Evolutionary conservation across 2,888 invertebrate genomes (phyloP).

Genomic region (Capitulum mitella): DNA sequence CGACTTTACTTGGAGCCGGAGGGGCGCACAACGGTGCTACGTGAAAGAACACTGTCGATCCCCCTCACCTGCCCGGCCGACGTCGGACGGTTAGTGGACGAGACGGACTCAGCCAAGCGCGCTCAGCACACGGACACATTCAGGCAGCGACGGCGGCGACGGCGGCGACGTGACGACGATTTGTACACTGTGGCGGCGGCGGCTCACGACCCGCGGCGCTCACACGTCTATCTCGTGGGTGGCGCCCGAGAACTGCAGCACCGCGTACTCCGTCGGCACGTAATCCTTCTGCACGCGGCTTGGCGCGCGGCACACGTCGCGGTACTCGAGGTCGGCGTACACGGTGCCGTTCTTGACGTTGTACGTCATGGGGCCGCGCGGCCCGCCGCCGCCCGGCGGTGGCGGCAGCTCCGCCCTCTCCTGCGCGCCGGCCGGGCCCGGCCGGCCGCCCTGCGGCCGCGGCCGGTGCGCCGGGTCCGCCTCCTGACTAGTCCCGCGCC

Average conservation of each 20-base stretch:
- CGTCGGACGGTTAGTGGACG: neutral
- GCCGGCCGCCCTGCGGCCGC: neutral
- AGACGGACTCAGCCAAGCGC: neutral
- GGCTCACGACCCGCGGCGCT: neutral
- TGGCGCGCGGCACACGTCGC: neutral
- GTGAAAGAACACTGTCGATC: neutral
- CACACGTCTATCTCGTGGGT: slow-evolving; percentile 59
- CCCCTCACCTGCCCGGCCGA: neutral
- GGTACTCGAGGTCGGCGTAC: slow-evolving; percentile 19
- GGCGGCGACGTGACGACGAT: neutral
- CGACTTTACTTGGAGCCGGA: neutral
- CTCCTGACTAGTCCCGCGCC: neutral
- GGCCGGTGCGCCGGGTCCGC: neutral
- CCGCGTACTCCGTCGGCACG: slow-evolving; percentile 35
- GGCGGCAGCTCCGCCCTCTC: too few relatives aligned
- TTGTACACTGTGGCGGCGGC: neutral
- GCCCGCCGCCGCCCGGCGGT: neutral
- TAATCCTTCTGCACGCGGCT: slow-evolving; percentile 21
- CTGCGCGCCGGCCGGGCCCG: neutral
- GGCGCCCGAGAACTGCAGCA: slow-evolving; percentile 36
- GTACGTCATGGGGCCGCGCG: slow-evolving; percentile 2
- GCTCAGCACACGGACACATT: neutral
- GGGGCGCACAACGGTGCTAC: neutral
- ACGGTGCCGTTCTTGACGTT: slow-evolving; percentile 16
- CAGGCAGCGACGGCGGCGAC: neutral